These are phyloP conservation scores for Typhlichthys subterraneus DNA, from an alignment of 2,797 vertebrate species.

Conservation along the genomic window DNA sequence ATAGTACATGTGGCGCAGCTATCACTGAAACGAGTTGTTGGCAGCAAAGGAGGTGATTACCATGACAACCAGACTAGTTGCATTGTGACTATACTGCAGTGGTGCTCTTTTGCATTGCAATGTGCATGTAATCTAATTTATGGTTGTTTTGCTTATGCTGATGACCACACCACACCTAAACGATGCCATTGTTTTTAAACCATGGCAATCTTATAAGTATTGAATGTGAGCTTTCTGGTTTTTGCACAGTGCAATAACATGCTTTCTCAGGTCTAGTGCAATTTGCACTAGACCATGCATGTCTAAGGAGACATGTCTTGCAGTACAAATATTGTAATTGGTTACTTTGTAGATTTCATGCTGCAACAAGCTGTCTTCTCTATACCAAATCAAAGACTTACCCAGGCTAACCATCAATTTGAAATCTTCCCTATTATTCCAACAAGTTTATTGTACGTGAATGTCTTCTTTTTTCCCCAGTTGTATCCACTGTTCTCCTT, in stretches of 20 bases:
- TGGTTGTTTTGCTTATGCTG: too few species aligned
- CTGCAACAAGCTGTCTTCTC: background rate
- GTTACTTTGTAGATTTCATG: background rate
- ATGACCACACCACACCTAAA: too few species aligned
- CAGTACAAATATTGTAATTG: background rate
- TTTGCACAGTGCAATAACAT: background rate
- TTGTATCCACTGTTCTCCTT: background rate
- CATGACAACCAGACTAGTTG: too few species aligned
- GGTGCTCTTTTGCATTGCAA: too few species aligned
- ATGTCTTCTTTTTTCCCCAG: background rate
- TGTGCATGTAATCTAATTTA: too few species aligned
- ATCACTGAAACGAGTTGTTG: too few species aligned
- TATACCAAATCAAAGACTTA: background rate
- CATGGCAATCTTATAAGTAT: background rate
- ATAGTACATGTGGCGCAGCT: too few species aligned
- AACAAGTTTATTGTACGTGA: too few species aligned
- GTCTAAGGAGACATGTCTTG: conserved; percentile 1
- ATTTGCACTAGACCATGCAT: conserved; percentile 10
- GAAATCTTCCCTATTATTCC: background rate
- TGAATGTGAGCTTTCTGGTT: conserved; percentile 6
- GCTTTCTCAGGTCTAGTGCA: too few species aligned
- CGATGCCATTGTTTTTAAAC: too few species aligned
- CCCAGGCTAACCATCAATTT: conserved; percentile 9
- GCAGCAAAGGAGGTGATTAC: too few species aligned
- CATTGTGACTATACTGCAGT: too few species aligned